Conservation (phyloP, 2,797 vertebrate species). For the Rhyacichthys aspro region DNA sequence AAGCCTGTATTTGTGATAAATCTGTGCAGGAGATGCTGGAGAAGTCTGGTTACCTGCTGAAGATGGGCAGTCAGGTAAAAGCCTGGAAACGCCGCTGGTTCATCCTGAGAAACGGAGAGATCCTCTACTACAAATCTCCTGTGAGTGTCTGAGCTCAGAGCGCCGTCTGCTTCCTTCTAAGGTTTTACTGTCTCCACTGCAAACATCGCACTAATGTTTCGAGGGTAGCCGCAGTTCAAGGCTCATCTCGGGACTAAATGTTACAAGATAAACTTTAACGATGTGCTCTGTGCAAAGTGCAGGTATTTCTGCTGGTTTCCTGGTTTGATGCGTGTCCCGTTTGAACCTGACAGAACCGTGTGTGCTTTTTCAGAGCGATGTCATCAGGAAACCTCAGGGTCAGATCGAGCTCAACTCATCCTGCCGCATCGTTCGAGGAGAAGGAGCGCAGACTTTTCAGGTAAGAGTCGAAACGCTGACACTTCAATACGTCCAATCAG, state of each 20-base stretch:
- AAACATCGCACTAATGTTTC: slow-evolving; percentile 43
- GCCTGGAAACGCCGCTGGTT: slow-evolving; percentile 97
- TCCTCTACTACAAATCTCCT: slow-evolving; percentile 95
- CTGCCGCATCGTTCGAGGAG: slow-evolving; percentile 89
- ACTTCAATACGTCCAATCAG: too few species aligned
- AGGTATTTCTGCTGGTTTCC: neutral
- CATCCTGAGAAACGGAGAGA: slow-evolving; percentile 92
- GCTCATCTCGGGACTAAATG: neutral
- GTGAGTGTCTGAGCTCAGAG: slow-evolving; percentile 78
- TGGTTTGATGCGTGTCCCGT: neutral
- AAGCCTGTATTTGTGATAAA: too few species aligned
- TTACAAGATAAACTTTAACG: neutral
- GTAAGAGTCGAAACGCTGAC: slow-evolving; percentile 64
- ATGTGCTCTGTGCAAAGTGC: neutral
- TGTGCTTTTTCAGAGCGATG: slow-evolving; percentile 83
- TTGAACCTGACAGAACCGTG: slow-evolving; percentile 9
- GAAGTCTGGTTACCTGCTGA: slow-evolving; percentile 95
- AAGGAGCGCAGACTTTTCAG: slow-evolving; percentile 93
- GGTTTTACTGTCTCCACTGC: slow-evolving; percentile 28
- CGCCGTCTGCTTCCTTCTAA: slow-evolving; percentile 39
- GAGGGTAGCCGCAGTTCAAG: slow-evolving; percentile 9
- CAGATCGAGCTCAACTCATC: slow-evolving; percentile 91
- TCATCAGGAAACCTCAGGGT: slow-evolving; percentile 93
- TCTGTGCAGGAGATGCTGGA: slow-evolving; percentile 88
- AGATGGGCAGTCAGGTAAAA: slow-evolving; percentile 93